phyloP scores from a whole-genome alignment of 53 echinoderm and acorn worm species.

The Stichopus horrens region DNA sequence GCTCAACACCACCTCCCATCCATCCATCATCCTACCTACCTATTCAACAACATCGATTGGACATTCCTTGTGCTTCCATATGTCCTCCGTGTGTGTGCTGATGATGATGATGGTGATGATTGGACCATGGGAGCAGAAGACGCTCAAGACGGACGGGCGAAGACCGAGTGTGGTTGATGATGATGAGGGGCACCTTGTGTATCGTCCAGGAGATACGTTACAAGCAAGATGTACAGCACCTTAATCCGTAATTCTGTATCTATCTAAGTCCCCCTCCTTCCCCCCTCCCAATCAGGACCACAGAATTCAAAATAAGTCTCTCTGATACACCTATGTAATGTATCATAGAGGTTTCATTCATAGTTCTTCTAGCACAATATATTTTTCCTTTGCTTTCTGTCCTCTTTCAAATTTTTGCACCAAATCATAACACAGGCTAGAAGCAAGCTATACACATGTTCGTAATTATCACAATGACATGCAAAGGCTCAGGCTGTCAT shows the following conservation, averaged over 20 bases:
- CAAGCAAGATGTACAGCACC: slow-evolving; percentile 99
- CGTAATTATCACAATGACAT: not conserved
- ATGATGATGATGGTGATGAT: not conserved
- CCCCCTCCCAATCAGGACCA: not conserved
- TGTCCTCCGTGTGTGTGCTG: not conserved
- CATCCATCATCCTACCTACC: slow-evolving; percentile 14
- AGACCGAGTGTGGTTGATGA: slow-evolving; percentile 85
- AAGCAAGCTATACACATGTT: not conserved
- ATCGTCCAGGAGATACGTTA: slow-evolving; percentile 83
- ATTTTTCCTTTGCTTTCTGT: not conserved
- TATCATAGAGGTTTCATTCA: not conserved
- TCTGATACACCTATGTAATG: not conserved
- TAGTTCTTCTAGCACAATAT: not conserved
- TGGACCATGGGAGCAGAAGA: slow-evolving; percentile 41
- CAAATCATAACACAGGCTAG: not conserved
- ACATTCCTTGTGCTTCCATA: not conserved
- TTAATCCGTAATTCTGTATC: slow-evolving; percentile 65
- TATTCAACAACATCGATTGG: not conserved
- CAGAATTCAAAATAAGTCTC: not conserved
- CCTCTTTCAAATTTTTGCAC: not conserved
- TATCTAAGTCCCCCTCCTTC: slow-evolving; percentile 53
- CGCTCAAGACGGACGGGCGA: slow-evolving; percentile 57
- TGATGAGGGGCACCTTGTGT: slow-evolving; percentile 94
- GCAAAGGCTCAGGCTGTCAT: too few relatives aligned
- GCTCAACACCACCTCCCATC: slow-evolving; percentile 37